Conservation (phyloP, 2,113 vertebrate genomes). For the Hemicordylus capensis region DNA sequence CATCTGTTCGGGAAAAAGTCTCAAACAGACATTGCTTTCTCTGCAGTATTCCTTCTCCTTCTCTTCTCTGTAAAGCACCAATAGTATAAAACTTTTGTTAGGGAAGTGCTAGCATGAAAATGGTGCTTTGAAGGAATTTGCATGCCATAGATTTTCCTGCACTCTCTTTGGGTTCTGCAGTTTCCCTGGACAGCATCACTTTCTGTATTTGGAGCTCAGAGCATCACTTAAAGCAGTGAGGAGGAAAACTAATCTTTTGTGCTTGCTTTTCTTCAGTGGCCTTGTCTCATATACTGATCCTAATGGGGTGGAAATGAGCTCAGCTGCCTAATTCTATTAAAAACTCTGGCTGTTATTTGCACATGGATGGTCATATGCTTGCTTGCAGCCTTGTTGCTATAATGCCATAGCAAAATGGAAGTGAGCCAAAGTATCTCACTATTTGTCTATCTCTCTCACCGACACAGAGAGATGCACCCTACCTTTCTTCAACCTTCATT, state of each 20-base stretch:
- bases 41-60: not conserved
- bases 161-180: constrained; percentile 55
- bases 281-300: constrained; percentile 66
- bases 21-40: constrained; percentile 42
- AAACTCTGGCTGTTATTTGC: constrained; percentile 68
- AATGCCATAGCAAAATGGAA: constrained; percentile 56
- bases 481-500: constrained; percentile 25
- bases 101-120: constrained; percentile 48
- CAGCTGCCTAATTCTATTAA: constrained; percentile 76
- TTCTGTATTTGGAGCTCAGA: constrained; percentile 64
- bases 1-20: constrained; percentile 52
- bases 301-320: constrained; percentile 76
- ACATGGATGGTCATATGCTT: constrained; percentile 62
- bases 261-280: constrained; percentile 63
- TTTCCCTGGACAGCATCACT: constrained; percentile 54
- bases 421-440: constrained; percentile 13
- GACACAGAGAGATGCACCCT: constrained; percentile 24
- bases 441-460: not conserved
- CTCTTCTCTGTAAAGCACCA: constrained; percentile 29
- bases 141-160: constrained; percentile 57
- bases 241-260: constrained; percentile 66
- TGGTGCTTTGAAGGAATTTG: constrained; percentile 48
- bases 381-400: constrained; percentile 58
- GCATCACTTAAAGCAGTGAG: constrained; percentile 65
- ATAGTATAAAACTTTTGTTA: not conserved